Conservation (phyloP, 1,140 invertebrate genomes). For the Leptonema lineaticorne region DNA sequence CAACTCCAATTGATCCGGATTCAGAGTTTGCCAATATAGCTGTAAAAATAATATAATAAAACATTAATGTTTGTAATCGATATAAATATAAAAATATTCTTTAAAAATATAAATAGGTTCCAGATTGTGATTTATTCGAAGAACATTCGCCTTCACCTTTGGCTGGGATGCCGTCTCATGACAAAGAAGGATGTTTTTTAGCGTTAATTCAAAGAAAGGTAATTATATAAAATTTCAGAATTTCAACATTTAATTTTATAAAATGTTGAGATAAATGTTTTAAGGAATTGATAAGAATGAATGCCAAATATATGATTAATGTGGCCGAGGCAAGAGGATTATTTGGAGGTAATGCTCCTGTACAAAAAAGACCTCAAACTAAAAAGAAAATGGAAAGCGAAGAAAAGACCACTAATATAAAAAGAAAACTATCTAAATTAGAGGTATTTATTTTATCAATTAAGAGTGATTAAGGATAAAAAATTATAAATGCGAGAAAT, state of each 20-base stretch:
- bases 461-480: too few species aligned
- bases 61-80: not conserved
- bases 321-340: slow-evolving; percentile 74
- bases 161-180: slow-evolving; percentile 40
- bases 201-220: slow-evolving; percentile 70
- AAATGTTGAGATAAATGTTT: not conserved
- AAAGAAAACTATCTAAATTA: slow-evolving; percentile 27
- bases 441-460: slow-evolving; percentile 17
- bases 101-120: slow-evolving; percentile 56
- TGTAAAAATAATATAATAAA: not conserved
- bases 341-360: slow-evolving; percentile 57
- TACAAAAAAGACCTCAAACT: slow-evolving; percentile 25
- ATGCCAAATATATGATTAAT: slow-evolving; percentile 78
- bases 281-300: slow-evolving; percentile 68
- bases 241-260: not conserved
- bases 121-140: slow-evolving; percentile 72
- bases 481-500: too few species aligned
- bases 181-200: slow-evolving; percentile 68
- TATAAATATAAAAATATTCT: slow-evolving; percentile 5
- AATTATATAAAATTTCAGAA: slow-evolving; percentile 11
- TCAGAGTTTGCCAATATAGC: slow-evolving; percentile 33
- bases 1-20: slow-evolving; percentile 35
- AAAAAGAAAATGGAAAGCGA: slow-evolving; percentile 24
- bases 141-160: slow-evolving; percentile 35
- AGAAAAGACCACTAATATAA: slow-evolving; percentile 12